Base-by-base conservation (phyloP, 2,888 invertebrate species). In the Stegana nigrithorax region DNA sequence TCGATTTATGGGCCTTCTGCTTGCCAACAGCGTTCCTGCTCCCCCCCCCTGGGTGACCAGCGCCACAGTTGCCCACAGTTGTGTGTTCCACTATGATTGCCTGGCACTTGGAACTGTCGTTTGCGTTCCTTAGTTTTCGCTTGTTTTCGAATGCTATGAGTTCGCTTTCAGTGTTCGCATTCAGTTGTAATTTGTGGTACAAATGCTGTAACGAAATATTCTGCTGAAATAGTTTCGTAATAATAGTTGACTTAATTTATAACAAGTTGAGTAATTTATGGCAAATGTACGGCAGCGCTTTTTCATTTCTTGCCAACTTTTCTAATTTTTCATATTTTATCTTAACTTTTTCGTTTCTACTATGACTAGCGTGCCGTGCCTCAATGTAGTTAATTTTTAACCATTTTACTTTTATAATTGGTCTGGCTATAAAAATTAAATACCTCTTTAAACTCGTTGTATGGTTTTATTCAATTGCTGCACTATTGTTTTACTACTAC, bases 1-100 rank as follows among this genome's bases (percentile, higher is more conserved):
- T 70, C 75, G 71, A 75, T 75, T 75, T 75, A 75, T 75, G 78
- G 67, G 63, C 71, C 12, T n/a, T 47, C 23, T 7, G 47, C n/a
- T 21, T 21, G 21, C 21, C 47, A 47, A 47, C 17, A 14, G 39
- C 17, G 39, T n/a, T 36, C 36, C 36, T n/a, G 4, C 3, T 36
- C n/a, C n/a, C n/a, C 36, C n/a, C 36, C n/a, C 10, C n/a, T 36
- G 36, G n/a, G 10, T 36, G 10, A 32, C n/a, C 8, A 32, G 8
- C 2, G 4, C 1, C 3, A 32, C n/a, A 32, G 8, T 32, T 32
- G 36, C 1, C 10, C 10, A 36, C 36, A 7, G n/a, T 36, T 10
- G 12, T n/a, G 3, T n/a, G 10, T n/a, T n/a, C 10, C n/a, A 36
- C n/a, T 2, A 4, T 36, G 3, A 2, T 36, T 5, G 10, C n/a